phyloP scores from a whole-genome alignment of 1,140 invertebrate species.

The Acromyrmex heyeri region DNA sequence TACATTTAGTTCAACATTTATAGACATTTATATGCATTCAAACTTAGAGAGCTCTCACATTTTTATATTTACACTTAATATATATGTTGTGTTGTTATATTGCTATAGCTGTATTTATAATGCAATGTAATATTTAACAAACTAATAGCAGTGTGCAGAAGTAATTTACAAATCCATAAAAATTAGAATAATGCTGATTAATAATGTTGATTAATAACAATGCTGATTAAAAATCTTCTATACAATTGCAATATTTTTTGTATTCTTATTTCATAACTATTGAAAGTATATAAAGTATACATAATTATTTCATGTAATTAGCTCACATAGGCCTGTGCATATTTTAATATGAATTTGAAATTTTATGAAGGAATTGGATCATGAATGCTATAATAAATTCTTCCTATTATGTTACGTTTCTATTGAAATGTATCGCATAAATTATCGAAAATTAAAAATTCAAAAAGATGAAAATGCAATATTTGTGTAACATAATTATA shows the following conservation, averaged over 20 bases:
- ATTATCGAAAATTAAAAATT: constrained; percentile 61
- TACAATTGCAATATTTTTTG: not conserved
- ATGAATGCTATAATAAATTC: constrained; percentile 22
- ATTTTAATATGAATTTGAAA: constrained; percentile 44
- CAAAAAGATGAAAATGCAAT: constrained; percentile 44
- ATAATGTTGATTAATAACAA: not conserved
- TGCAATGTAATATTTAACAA: not conserved
- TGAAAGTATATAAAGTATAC: not conserved
- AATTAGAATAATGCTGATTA: not conserved
- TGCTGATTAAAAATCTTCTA: not conserved
- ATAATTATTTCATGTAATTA: constrained; percentile 33
- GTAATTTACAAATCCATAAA: not conserved
- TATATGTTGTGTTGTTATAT: not conserved
- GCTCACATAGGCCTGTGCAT: not conserved
- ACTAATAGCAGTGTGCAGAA: not conserved
- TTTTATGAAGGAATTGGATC: constrained; percentile 42
- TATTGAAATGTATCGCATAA: constrained; percentile 31
- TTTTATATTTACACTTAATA: constrained; percentile 7
- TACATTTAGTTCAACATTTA: not conserved
- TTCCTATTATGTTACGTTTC: constrained; percentile 15
- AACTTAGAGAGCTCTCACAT: not conserved
- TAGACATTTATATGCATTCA: not conserved
- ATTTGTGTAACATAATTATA: constrained; percentile 51
- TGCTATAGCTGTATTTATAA: not conserved
- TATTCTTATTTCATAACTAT: not conserved